Percentiles rank a stretch among this genome's conserved stretches.
Conservation (phyloP, 2,888 invertebrate genomes). For the Volucella inflata region DNA sequence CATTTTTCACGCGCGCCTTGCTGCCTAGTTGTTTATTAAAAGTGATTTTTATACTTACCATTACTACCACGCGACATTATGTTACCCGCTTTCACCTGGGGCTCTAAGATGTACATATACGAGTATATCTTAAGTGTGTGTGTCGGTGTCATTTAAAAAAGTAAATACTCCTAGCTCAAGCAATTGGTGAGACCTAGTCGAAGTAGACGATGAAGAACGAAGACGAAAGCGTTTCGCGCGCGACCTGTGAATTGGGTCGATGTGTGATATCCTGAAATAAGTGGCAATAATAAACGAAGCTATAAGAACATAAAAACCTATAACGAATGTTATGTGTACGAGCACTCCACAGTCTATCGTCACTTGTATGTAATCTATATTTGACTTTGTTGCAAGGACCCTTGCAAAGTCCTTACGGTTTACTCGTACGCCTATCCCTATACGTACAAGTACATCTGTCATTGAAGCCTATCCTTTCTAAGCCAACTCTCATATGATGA, state of each 20-base stretch:
- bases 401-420: not conserved
- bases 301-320: conserved; percentile 30
- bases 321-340: conserved; percentile 28
- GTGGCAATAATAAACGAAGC: conserved; percentile 46
- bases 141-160: conserved; percentile 26
- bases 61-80: conserved; percentile 45
- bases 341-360: too few species aligned
- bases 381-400: conserved; percentile 36
- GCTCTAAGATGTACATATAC: conserved; percentile 29
- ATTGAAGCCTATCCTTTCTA: conserved; percentile 4
- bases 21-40: conserved; percentile 66
- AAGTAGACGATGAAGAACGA: not conserved
- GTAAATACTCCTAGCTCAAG: conserved; percentile 29
- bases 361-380: conserved; percentile 31
- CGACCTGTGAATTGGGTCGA: conserved; percentile 55
- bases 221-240: not conserved
- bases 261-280: conserved; percentile 66
- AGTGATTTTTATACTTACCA: conserved; percentile 57
- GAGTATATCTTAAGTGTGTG: conserved; percentile 1
- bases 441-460: conserved; percentile 5
- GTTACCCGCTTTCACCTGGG: conserved; percentile 2
- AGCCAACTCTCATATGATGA: conserved; percentile 8
- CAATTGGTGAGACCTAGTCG: too few species aligned
- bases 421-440: conserved; percentile 7
- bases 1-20: conserved; percentile 31